These are phyloP conservation scores for Ornithorhynchus anatinus DNA, from an alignment of 2,113 vertebrate species.

Conservation along the genomic window DNA sequence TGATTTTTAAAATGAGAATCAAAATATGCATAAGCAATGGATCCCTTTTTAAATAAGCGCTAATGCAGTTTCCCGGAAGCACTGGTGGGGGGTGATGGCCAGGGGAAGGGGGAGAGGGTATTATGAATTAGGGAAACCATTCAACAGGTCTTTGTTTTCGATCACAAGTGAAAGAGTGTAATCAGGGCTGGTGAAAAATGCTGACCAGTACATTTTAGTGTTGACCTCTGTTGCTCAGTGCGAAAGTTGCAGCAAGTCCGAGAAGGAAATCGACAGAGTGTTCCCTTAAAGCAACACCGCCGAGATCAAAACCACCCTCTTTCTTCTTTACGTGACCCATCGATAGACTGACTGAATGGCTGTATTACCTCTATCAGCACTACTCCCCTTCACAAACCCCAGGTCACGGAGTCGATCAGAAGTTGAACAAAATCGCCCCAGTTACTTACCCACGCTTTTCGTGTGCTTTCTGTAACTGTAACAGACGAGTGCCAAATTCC, in stretches of 20 bases:
- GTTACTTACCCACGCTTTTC: not conserved
- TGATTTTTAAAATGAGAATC: constrained; percentile 4
- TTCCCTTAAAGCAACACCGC: not conserved
- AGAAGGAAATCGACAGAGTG: not conserved
- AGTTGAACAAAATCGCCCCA: not conserved
- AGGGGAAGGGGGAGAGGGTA: not conserved
- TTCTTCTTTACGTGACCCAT: too few species aligned
- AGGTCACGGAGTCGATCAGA: not conserved
- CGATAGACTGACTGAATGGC: too few species aligned
- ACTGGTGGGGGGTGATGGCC: too few species aligned
- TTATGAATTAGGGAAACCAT: not conserved
- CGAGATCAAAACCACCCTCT: not conserved
- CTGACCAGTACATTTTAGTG: not conserved
- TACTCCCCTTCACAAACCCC: not conserved
- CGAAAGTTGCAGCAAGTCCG: not conserved
- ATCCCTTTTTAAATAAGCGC: not conserved
- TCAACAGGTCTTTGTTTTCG: not conserved
- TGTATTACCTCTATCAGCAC: not conserved
- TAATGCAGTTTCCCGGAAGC: not conserved
- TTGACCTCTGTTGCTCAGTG: fast-evolving
- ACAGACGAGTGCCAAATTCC: constrained; percentile 12
- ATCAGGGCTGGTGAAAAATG: not conserved
- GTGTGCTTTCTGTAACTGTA: not conserved
- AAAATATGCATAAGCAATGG: not conserved
- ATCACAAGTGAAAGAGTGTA: not conserved